Base-by-base conservation (phyloP, 2,113 vertebrate genomes). In the Charadrius vociferus region DNA sequence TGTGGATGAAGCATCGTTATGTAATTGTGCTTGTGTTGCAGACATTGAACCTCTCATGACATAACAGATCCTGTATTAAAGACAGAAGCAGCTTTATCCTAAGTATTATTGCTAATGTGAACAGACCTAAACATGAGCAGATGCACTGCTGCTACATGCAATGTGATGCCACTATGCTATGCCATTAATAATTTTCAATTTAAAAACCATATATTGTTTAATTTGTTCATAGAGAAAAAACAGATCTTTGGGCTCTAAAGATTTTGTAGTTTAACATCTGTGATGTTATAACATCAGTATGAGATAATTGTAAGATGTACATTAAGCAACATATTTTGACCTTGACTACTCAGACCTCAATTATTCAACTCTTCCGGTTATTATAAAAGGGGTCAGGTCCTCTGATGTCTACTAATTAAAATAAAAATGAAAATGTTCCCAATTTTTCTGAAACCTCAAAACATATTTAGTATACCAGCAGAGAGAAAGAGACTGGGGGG, bases 61-160 rank as follows among this genome's bases (percentile, higher is more conserved):
- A 85, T 84, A 87, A 87, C 91, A 94, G 96, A 94, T 89, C 92
- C 93, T 85, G 90, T 89, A 87, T 90, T 94, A 92, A 96, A 96
- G 56, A 32, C 74, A 90, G 89, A 92, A 97, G 94, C 93, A 89
- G 83, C 91, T 95, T 97, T 94, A 92, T 85, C 75, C 81, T 70
- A 30, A 86, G 87, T 50, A 87, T 80, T 90, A 92, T 49, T 81
- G 78, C 84, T 85, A 19, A 79, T 66, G 78, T 91, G 58, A 80
- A 75, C 70, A 73, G 68, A 73, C 62, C 86, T 62, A 63, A 91
- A 72, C 39, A 49, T 4, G 1, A 94, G 34, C 86, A 88, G 92
- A 85, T 65, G 83, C 62, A 56, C 70, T 71, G 66, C 58, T 77
- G 37, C 26, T 68, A 27, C 52, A 10, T 41, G 58, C 71, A 87